A percentile compares a stretch with the other conserved stretches of the same genome.
These are phyloP conservation scores for Petrolisthes manimaculis DNA, from an alignment of 2,888 invertebrate species.

Conservation along the genomic window DNA sequence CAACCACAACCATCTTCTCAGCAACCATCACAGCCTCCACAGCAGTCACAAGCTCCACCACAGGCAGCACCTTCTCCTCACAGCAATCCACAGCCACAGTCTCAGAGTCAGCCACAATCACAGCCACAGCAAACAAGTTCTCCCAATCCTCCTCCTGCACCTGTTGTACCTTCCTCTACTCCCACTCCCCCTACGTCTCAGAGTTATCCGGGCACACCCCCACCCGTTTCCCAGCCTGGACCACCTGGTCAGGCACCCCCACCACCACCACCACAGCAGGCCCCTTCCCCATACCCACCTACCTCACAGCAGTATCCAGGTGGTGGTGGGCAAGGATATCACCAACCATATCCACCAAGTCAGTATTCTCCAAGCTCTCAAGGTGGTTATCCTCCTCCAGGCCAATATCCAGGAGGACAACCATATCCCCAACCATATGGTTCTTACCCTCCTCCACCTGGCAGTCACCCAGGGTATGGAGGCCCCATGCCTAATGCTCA, in stretches of 20 bases:
- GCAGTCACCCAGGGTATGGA: conserved; percentile 56
- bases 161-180: conserved; percentile 35
- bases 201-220: conserved; percentile 59
- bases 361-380: conserved; percentile 57
- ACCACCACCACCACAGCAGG: conserved; percentile 53
- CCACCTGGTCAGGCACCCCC: conserved; percentile 47
- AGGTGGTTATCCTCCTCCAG: conserved; percentile 54
- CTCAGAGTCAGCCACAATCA: conserved; percentile 20
- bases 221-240: conserved; percentile 41
- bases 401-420: conserved; percentile 63
- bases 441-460: conserved; percentile 59
- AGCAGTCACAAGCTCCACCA: conserved; percentile 24
- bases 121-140: conserved; percentile 45
- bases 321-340: conserved; percentile 49
- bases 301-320: conserved; percentile 56
- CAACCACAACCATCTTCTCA: conserved; percentile 30
- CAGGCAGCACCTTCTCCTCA: conserved; percentile 26
- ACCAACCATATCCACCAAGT: conserved; percentile 56
- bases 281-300: conserved; percentile 56
- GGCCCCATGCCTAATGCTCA: conserved; percentile 55
- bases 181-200: conserved; percentile 59
- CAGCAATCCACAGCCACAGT: conserved; percentile 13
- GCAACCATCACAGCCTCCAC: conserved; percentile 42
- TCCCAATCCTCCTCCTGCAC: conserved; percentile 40
- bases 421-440: conserved; percentile 62